Evolutionary conservation across 2,888 invertebrate species (phyloP), one percentile per base, ranked within the genome.

Genomic region (Oligia fasciuncula): DNA sequence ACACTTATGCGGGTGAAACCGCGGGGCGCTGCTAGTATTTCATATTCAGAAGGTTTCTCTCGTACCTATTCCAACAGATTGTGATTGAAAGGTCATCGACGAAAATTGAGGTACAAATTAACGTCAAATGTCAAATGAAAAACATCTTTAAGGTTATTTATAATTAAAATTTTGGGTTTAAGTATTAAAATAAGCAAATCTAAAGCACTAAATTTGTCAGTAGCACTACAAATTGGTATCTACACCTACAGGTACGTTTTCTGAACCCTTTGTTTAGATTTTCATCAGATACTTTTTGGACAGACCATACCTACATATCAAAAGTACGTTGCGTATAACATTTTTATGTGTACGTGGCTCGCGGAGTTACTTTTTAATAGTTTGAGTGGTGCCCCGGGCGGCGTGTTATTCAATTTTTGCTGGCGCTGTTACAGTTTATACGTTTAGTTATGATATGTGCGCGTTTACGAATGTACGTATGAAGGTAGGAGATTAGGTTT

Each of bases 381-480:
- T 94, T 94, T 93, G 94, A 94, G 94, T 94, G 94, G 90, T 85
- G 88, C 46, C 85, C 80, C 87, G 86, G 85, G 84, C 75, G 73
- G 69, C 62, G 85, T 85, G 88, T 93, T 93, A 94, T 94, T 93
- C 88, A 91, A 93, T 94, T 93, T 93, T 93, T 94, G 90, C 91
- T 91, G 65, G 76, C 81, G 72, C 66, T 81, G 83, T 84, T 82
- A 77, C 14, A 67, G 79, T 80, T 86, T 89, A 85, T 85, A 76
- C 51, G 73, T 80, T 84, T 81, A 79, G 81, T 65, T 79, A 65
- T 73, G 74, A 75, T 75, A 77, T 63, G 85, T 63, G 23, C 19
- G 1, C 51, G 60, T 40, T 68, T 77, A 77, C 49, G 43, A 80
- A 54, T 66, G 54, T 66, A 23, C 5, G 19, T 70, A 46, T 17